These are phyloP conservation scores for Agraylea sexmaculata DNA, from an alignment of 1,140 invertebrate species.

Conservation along the genomic window DNA sequence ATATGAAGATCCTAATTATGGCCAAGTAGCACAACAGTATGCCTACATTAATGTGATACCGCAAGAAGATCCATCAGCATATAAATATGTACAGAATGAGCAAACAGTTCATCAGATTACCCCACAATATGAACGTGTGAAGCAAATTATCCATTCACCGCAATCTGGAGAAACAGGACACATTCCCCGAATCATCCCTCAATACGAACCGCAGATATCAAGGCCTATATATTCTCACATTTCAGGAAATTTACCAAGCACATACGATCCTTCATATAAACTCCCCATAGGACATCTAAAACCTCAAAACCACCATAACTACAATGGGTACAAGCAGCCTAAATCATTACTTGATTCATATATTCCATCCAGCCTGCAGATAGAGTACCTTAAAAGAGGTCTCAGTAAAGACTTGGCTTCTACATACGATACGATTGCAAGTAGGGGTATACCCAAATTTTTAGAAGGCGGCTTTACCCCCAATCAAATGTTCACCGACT, in stretches of 20 bases:
- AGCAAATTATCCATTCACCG: slow-evolving; percentile 4
- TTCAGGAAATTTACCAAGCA: slow-evolving; percentile 17
- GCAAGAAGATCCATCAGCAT: slow-evolving; percentile 9
- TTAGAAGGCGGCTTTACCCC: slow-evolving; percentile 37
- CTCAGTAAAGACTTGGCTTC: slow-evolving; percentile 32
- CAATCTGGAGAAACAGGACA: slow-evolving; percentile 1
- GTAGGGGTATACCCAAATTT: slow-evolving; percentile 23
- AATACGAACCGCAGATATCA: slow-evolving; percentile 16
- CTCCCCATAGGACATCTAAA: not conserved
- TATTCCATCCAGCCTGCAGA: slow-evolving; percentile 34
- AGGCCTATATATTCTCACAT: slow-evolving; percentile 19
- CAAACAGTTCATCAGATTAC: not conserved
- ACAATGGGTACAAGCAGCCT: slow-evolving; percentile 26
- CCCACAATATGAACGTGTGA: slow-evolving; percentile 12
- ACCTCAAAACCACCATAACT: slow-evolving; percentile 9
- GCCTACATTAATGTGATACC: slow-evolving; percentile 3
- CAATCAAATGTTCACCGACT: slow-evolving; percentile 38
- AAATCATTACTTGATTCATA: slow-evolving; percentile 36
- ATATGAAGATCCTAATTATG: slow-evolving; percentile 11
- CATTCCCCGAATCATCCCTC: slow-evolving; percentile 14
- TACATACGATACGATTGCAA: slow-evolving; percentile 32
- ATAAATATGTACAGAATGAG: slow-evolving; percentile 4
- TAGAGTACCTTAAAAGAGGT: slow-evolving; percentile 37
- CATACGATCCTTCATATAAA: slow-evolving; percentile 8
- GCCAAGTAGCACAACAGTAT: slow-evolving; percentile 8